Percentiles rank a stretch among this genome's conserved stretches.
phyloP scores from a whole-genome alignment of 1,140 invertebrate genomes.

The Microplitis demolitor region DNA sequence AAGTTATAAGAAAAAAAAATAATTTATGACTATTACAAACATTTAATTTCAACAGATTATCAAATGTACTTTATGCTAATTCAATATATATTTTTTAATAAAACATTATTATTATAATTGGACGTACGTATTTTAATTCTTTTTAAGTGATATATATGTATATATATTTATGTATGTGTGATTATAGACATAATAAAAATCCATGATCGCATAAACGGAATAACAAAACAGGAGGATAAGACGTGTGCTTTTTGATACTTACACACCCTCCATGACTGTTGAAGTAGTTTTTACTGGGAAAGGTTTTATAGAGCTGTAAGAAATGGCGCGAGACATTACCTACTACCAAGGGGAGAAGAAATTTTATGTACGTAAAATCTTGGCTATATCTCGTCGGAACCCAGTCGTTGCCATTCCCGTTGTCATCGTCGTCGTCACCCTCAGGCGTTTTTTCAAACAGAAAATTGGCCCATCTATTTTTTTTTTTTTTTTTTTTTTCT shows the following conservation, averaged over 20 bases:
- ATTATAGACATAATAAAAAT: conserved; percentile 9
- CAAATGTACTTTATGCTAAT: too few species aligned
- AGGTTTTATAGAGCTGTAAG: conserved; percentile 22
- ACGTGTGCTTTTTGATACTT: background rate
- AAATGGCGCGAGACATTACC: background rate
- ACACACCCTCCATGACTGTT: background rate
- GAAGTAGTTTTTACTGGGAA: background rate
- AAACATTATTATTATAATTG: too few species aligned
- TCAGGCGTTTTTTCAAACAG: conserved; percentile 39
- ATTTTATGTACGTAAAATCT: conserved; percentile 27
- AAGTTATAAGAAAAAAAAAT: too few species aligned
- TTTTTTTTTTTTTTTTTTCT: conserved; percentile 17
- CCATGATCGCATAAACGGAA: conserved; percentile 1
- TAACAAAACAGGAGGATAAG: background rate
- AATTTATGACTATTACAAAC: too few species aligned
- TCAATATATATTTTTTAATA: too few species aligned
- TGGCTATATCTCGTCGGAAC: background rate
- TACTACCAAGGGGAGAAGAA: background rate
- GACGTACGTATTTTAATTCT: too few species aligned
- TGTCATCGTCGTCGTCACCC: conserved; percentile 28
- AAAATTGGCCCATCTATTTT: conserved; percentile 56
- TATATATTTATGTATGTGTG: background rate
- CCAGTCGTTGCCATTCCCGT: too few species aligned
- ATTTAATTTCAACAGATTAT: too few species aligned
- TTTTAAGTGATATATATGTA: background rate